A percentile compares a stretch with the other conserved stretches of the same genome.
These are phyloP conservation scores for Telmatherina bonti DNA, from an alignment of 2,797 vertebrate genomes.

Conservation along the genomic window DNA sequence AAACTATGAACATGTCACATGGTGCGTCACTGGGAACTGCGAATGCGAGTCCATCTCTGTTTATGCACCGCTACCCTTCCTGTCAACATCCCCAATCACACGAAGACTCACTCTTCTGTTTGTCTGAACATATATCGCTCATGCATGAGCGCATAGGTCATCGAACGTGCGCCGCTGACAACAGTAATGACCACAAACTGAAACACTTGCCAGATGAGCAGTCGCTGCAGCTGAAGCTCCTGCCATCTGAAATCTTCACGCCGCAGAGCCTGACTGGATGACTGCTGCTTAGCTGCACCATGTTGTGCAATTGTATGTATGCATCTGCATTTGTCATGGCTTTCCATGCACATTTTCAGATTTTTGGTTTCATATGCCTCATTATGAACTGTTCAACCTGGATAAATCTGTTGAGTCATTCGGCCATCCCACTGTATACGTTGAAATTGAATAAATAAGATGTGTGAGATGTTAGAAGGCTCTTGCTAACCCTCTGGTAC, in stretches of 20 bases:
- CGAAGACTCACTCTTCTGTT: not conserved
- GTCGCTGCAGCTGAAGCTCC: not conserved
- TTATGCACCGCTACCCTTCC: not conserved
- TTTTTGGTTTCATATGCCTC: not conserved
- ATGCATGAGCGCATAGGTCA: not conserved
- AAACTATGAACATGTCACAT: too few relatives aligned
- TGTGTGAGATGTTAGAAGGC: not conserved
- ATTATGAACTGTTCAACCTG: not conserved
- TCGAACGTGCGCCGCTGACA: not conserved
- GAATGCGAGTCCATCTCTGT: not conserved
- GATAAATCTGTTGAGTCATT: conserved; percentile 3
- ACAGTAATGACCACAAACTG: not conserved
- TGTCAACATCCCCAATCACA: not conserved
- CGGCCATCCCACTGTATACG: not conserved
- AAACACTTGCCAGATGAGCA: not conserved
- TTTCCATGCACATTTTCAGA: not conserved
- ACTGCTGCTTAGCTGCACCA: not conserved
- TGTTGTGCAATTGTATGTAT: not conserved
- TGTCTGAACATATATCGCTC: not conserved
- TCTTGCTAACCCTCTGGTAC: not conserved
- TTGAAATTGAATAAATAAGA: not conserved
- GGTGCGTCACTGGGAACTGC: not conserved
- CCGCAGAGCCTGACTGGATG: not conserved
- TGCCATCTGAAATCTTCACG: not conserved
- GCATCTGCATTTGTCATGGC: not conserved